phyloP scores from a whole-genome alignment of 2,888 invertebrate species.

The Drosophila stalkeri region DNA sequence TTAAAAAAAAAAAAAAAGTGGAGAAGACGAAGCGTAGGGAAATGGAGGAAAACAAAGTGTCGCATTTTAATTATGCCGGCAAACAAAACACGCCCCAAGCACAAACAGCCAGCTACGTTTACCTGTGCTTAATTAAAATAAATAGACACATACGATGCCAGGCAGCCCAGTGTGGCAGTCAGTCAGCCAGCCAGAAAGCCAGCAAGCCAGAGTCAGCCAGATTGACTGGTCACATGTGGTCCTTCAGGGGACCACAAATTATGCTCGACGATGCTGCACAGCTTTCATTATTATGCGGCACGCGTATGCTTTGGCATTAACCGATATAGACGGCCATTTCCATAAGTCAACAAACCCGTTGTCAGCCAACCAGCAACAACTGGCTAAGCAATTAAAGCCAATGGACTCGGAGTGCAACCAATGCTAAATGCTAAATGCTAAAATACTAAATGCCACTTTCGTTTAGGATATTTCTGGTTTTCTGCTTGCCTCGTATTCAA shows the following conservation, averaged over 20 bases:
- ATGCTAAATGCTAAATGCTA: constrained; percentile 38
- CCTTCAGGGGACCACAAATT: constrained; percentile 57
- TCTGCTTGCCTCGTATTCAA: constrained; percentile 70
- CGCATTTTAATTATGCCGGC: constrained; percentile 65
- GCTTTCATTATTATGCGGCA: constrained; percentile 67
- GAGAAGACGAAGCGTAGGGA: background rate
- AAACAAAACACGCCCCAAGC: constrained; percentile 54
- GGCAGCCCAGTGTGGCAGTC: background rate
- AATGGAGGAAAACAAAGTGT: constrained; percentile 50
- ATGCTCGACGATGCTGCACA: constrained; percentile 31
- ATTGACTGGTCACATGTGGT: constrained; percentile 48
- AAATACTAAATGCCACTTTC: constrained; percentile 53
- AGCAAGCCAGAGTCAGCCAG: constrained; percentile 4
- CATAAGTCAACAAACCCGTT: constrained; percentile 70
- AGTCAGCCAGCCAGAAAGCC: background rate
- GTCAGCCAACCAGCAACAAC: constrained; percentile 22
- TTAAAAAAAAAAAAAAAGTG: constrained; percentile 13
- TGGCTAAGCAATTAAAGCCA: constrained; percentile 68
- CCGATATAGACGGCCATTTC: constrained; percentile 76
- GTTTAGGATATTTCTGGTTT: constrained; percentile 39
- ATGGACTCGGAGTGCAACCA: constrained; percentile 31
- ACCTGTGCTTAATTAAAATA: constrained; percentile 77
- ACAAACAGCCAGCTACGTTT: constrained; percentile 59
- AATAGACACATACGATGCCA: constrained; percentile 65
- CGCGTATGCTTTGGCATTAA: constrained; percentile 67